Evolutionary conservation across 2,797 vertebrate genomes (phyloP), one percentile per base, ranked within the genome.

Genomic region (Schizopygopsis pylzovi): DNA sequence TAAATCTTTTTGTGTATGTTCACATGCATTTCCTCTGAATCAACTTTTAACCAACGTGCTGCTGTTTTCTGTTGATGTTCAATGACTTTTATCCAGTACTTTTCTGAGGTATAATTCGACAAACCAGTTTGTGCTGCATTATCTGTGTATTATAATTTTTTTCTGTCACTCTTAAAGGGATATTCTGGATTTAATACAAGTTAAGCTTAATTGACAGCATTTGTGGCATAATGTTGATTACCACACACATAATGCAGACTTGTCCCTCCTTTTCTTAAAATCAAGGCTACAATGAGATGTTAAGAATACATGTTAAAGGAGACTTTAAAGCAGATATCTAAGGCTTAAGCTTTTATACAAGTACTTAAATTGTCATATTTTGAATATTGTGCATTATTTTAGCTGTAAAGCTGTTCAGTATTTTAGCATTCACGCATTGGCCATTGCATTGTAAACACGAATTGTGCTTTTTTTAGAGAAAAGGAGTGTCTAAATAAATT

Each of bases 1-100:
- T 37, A 67, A 37, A 9, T 15, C 7, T 71, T 22, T 52, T 76
- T 83, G 71, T 75, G 47, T 75, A 83, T 81, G 65, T 82, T 86
- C 52, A 52, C 28, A 41, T 47, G 54, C 45, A 65, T 20, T 20
- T 43, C 61, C 49, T 72, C 77, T 33, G 13, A 4, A 47, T 41
- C 33, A 25, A 37, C 12, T 8, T 81, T 22, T n/a, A 7, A 8
- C 25, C 1, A 15, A 81, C 49, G 43, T 43, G 9, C 65, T 15
- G 25, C 20, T 45, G n/a, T 68, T 68, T 68, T 9, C 33, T 45
- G 20, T 18, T 59, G 52, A 15, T 39, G 37, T 79, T 71, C 25
- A 56, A 4, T n/a, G 16, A 49, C 15, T 79, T n/a, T n/a, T 22
- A 20, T 56, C 13, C 5, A 56, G 4, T 22, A 20, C 18, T 54